Percentiles rank a stretch among this genome's conserved stretches.
Conservation (phyloP, 2,888 invertebrate species). For the Thereva unica region DNA sequence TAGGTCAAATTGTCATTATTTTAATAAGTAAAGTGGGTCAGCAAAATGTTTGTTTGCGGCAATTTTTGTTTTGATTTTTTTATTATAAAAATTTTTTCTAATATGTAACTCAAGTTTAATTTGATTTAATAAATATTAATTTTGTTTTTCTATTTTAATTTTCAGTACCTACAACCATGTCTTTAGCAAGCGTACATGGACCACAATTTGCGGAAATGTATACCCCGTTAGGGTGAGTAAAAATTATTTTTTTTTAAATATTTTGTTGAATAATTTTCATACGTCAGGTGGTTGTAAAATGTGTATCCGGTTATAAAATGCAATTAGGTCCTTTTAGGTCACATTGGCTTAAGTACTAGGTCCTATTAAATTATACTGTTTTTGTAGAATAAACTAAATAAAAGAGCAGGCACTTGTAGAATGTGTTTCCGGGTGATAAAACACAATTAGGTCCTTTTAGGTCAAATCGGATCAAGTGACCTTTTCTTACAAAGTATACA, state of each 20-base stretch:
- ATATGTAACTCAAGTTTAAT: neutral
- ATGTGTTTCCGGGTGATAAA: too few relatives aligned
- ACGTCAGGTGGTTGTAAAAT: slow-evolving; percentile 1
- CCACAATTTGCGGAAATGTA: slow-evolving; percentile 59
- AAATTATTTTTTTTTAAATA: slow-evolving; percentile 2
- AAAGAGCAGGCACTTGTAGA: too few relatives aligned
- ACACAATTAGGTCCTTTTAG: too few relatives aligned
- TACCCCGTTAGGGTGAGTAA: slow-evolving; percentile 56
- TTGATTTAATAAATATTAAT: slow-evolving; percentile 9
- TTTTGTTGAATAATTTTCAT: slow-evolving; percentile 4
- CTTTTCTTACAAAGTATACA: too few relatives aligned
- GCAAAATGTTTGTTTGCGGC: too few relatives aligned
- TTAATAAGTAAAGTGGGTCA: too few relatives aligned
- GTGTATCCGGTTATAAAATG: neutral
- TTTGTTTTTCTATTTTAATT: slow-evolving; percentile 49
- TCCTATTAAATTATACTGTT: too few relatives aligned
- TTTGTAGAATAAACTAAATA: too few relatives aligned
- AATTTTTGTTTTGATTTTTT: neutral
- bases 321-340: too few relatives aligned
- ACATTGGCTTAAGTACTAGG: too few relatives aligned
- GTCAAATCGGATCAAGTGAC: too few relatives aligned
- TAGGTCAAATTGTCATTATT: too few relatives aligned
- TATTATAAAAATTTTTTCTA: neutral
- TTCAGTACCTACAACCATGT: slow-evolving; percentile 61
- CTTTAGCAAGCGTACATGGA: slow-evolving; percentile 62